Evolutionary conservation across 2,797 vertebrate species (phyloP), one percentile per base, ranked within the genome.

Genomic region (Sebastes kiyomatsui): DNA sequence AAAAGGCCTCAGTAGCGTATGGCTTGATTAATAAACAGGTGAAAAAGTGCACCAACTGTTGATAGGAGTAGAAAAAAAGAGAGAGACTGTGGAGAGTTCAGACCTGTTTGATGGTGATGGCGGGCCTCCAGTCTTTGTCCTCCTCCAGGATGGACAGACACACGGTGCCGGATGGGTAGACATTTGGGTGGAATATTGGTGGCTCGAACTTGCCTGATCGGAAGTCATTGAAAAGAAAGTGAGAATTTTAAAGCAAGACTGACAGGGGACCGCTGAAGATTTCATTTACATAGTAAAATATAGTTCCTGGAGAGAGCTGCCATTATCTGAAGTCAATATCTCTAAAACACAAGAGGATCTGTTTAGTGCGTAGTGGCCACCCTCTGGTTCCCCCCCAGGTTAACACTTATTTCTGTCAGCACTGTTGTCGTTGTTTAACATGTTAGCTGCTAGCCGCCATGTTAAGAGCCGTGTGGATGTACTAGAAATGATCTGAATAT

Each of bases 51-150:
- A 35, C 8, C 6, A n/a, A 20, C 0, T 7, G 14, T 4, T 28
- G 13, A 18, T 28, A 22, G 4, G 25, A 35, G 42, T 38, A 16
- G 38, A 14, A 42, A 42, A 16, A 42, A 3, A 42, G 38, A 65
- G 2, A 58, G 46, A 42, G 33, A n/a, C 13, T 4, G 23, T 6
- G 13, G 11, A 33, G 20, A 9, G 18, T 42, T 78, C 79, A 20
- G 23, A 96, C 96, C 94, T 96, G 96, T 93, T 96, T 96, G 84
- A 96, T 96, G 73, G 96, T 96, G 90, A 96, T 96, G 84, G 96
- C 96, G 5, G 96, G 96, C 83, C 95, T 95, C 96, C 96, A 96
- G 88, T 96, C 96, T 84, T 96, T 96, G 89, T 96, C 95, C 75
- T 96, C 95, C 90, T 96, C 95, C 91, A 96, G 92, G 87, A 96